Base-by-base conservation (phyloP, 2,888 invertebrate genomes). In the Andrena dorsata region DNA sequence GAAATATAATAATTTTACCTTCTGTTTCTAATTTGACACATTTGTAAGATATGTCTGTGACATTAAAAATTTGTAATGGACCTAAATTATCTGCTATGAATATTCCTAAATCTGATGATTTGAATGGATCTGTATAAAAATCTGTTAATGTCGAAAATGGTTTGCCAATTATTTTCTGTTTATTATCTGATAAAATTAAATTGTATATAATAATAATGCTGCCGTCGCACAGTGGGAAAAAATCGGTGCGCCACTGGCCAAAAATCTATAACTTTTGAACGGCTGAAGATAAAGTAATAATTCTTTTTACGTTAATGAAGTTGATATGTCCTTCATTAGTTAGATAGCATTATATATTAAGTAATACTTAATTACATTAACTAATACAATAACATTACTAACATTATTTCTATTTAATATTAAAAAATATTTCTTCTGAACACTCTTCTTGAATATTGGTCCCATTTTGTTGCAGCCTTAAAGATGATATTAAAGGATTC, bases 211-310 rank as follows among this genome's bases (percentile, higher is more conserved):
- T n/a, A 6, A 49, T 49, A n/a, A 49, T 49, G 49, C 49, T 49
- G n/a, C 5, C 49, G n/a, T 49, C 0, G n/a, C 32, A 35, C 8
- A 8, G 32, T 35, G 32, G 2, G 32, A 35, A 8, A 35, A 35
- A 35, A 10, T 32, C 8, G 8, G 8, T 35, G 32, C 32, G 8
- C 10, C 32, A 35, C 2, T 8, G 32, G 8, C 32, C 49, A 49
- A n/a, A 49, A 49, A 49, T 49, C 49, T 49, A n/a, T 49, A 49
- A 49, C 49, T 49, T 49, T 49, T 4, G 49, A 49, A 49, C n/a
- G 5, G n/a, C n/a, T 49, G n/a, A 49, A n/a, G 49, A 49, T 49
- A 49, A 49, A 49, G 49, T 49, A 49, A 49, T 49, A 49, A 49
- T 49, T 49, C 49, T n/a, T 49, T n/a, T 5, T 49, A 4, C 49